Evolutionary conservation across 2,888 invertebrate genomes (phyloP).

Genomic region (Lasius platythorax): DNA sequence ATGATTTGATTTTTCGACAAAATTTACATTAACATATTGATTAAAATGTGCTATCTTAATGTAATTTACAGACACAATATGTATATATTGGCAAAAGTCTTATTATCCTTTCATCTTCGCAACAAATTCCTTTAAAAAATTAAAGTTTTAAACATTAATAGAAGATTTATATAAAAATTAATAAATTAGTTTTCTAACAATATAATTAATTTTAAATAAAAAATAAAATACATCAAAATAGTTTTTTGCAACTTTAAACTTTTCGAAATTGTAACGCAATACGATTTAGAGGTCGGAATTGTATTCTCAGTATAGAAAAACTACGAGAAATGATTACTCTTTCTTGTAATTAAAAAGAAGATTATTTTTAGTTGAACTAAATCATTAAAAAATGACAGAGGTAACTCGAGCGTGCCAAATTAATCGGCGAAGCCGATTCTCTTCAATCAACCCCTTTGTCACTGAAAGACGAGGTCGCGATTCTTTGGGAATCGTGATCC

Average conservation of each 20-base stretch:
- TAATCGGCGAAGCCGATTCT: neutral
- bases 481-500: neutral
- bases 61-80: too few species aligned
- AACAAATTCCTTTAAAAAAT: too few species aligned
- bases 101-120: too few species aligned
- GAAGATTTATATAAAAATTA: neutral
- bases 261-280: neutral
- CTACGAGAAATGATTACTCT: too few species aligned
- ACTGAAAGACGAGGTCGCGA: neutral
- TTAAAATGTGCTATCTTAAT: too few species aligned
- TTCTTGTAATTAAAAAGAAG: neutral
- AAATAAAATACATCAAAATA: neutral
- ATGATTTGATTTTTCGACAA: too few species aligned
- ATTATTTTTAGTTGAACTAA: neutral
- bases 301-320: neutral
- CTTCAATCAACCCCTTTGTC: neutral
- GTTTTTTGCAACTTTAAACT: neutral
- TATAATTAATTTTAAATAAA: neutral
- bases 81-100: too few species aligned
- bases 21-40: too few species aligned
- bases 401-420: neutral
- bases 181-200: neutral
- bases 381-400: constrained; percentile 1
- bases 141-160: neutral
- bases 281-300: neutral